Evolutionary conservation across 2,797 vertebrate species (phyloP).

Genomic region (Notolepis coatsorum): DNA sequence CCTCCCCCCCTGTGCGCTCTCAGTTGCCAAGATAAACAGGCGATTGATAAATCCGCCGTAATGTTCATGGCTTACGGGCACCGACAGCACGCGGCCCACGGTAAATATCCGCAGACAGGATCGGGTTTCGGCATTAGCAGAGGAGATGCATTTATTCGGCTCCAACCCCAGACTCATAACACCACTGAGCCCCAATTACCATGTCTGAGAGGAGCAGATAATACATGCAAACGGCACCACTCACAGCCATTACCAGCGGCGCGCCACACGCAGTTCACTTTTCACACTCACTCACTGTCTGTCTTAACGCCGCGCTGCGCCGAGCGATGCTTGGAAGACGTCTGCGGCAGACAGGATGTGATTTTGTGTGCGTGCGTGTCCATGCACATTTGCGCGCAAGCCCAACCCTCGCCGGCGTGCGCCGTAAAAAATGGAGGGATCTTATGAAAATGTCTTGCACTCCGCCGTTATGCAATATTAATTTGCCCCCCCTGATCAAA

Average conservation of each 20-base stretch:
- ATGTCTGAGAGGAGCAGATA: constrained; percentile 77
- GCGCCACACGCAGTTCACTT: constrained; percentile 64
- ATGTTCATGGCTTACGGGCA: constrained; percentile 77
- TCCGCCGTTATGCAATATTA: neutral
- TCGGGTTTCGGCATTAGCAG: constrained; percentile 77
- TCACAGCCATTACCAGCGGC: constrained; percentile 74
- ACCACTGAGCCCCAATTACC: constrained; percentile 77
- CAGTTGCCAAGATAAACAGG: constrained; percentile 75
- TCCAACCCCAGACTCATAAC: constrained; percentile 74
- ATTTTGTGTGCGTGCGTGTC: constrained; percentile 1
- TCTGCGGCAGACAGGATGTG: constrained; percentile 10
- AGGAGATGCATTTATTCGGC: constrained; percentile 79
- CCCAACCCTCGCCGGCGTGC: neutral
- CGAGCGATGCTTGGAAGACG: constrained; percentile 41
- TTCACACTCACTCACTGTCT: constrained; percentile 52
- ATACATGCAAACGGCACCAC: constrained; percentile 80
- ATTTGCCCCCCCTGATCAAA: constrained; percentile 24
- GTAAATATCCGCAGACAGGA: constrained; percentile 82
- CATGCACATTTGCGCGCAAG: neutral
- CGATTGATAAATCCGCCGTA: constrained; percentile 80
- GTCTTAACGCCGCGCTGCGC: constrained; percentile 63
- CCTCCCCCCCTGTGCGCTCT: constrained; percentile 46
- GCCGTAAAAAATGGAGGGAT: neutral
- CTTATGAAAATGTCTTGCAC: neutral
- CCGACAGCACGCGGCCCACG: constrained; percentile 70